Conservation (phyloP, 2,113 vertebrate species). For the Triplophysa siluroides region DNA sequence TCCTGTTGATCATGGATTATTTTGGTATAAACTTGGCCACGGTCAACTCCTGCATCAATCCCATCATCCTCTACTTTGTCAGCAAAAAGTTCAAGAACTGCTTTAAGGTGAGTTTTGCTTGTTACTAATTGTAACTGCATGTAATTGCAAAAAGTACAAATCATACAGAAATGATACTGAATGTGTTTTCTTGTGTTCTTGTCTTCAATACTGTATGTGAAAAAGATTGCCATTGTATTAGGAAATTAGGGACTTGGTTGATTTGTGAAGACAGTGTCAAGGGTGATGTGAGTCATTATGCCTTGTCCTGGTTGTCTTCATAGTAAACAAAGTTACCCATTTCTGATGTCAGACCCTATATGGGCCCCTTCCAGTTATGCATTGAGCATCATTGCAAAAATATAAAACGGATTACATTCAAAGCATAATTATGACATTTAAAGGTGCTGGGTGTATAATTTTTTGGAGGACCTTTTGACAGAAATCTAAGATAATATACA, state of each 20-base stretch:
- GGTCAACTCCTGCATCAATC: conserved; percentile 98
- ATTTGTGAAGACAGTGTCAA: conserved; percentile 59
- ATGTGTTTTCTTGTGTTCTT: neutral
- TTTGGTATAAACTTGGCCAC: conserved; percentile 89
- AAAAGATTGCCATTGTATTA: conserved; percentile 44
- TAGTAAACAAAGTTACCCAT: neutral
- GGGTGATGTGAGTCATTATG: conserved; percentile 53
- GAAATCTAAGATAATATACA: no score
- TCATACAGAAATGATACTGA: neutral
- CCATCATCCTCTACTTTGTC: conserved; percentile 96
- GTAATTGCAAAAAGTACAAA: neutral
- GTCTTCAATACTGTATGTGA: conserved; percentile 47
- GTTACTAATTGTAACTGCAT: conserved; percentile 1
- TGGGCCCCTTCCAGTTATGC: neutral
- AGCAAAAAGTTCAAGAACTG: conserved; percentile 99
- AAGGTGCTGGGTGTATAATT: no score
- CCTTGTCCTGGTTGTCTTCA: conserved; percentile 35
- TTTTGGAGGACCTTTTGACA: no score
- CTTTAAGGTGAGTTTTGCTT: conserved; percentile 84
- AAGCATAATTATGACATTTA: no score
- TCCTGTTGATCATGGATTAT: conserved; percentile 90
- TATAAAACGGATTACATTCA: neutral
- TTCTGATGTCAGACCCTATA: conserved; percentile 3
- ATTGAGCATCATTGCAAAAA: neutral
- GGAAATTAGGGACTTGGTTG: conserved; percentile 58